Percentiles rank a stretch among this genome's conserved stretches.
phyloP scores from a whole-genome alignment of 2,888 invertebrate species.

The Orchesella flavescens region DNA sequence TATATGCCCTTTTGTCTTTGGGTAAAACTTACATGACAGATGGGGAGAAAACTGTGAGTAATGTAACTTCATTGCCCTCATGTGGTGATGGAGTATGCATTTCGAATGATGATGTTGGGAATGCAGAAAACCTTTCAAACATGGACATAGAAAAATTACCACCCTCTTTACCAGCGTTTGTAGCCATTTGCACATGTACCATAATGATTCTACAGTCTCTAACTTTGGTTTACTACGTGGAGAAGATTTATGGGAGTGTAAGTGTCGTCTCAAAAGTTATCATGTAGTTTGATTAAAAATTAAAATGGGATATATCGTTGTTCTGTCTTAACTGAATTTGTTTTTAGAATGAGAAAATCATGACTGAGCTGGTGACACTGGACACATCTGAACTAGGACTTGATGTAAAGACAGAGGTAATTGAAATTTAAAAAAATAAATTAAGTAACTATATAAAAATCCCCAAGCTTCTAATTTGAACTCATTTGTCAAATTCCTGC shows the following conservation, averaged over 20 bases:
- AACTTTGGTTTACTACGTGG: neutral
- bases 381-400: neutral
- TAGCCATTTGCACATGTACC: neutral
- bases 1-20: neutral
- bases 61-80: neutral
- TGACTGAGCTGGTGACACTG: neutral
- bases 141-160: too few relatives aligned
- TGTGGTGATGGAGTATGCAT: too few relatives aligned
- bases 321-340: too few relatives aligned
- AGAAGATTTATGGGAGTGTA: conserved; percentile 30
- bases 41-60: neutral
- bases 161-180: neutral
- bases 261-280: too few relatives aligned
- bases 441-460: neutral
- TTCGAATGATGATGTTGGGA: neutral
- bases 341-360: conserved; percentile 17
- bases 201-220: neutral
- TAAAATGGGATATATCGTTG: too few relatives aligned
- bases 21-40: neutral
- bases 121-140: too few relatives aligned
- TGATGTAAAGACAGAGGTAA: conserved; percentile 9
- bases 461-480: neutral
- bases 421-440: neutral
- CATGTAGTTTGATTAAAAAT: too few relatives aligned
- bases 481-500: neutral